These are phyloP conservation scores for Drosophila littoralis DNA, from an alignment of 1,140 invertebrate genomes.

Conservation along the genomic window DNA sequence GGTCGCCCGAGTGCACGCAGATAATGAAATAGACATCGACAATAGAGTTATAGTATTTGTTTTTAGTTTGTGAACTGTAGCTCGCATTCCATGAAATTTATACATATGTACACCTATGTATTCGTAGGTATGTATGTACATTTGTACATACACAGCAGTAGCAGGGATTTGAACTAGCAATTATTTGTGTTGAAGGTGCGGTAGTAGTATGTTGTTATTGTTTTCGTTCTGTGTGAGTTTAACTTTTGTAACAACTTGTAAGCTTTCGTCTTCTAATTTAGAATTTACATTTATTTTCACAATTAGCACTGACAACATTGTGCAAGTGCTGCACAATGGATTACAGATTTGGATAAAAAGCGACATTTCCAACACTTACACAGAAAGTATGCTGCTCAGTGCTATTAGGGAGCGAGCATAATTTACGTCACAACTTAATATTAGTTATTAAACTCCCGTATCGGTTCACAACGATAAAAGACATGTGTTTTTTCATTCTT, in stretches of 20 bases:
- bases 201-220: neutral
- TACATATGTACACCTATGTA: neutral
- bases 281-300: neutral
- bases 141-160: neutral
- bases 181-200: neutral
- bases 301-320: neutral
- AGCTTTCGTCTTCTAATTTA: neutral
- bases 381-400: neutral
- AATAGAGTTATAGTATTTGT: conserved; percentile 2
- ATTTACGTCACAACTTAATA: too few species aligned
- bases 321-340: neutral
- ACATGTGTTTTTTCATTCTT: too few species aligned
- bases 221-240: neutral
- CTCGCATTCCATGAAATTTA: neutral
- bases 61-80: neutral
- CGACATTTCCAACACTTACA: neutral
- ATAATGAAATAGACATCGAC: conserved; percentile 19
- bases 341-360: neutral
- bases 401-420: too few species aligned
- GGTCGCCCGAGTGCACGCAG: conserved; percentile 4
- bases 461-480: too few species aligned
- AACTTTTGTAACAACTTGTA: neutral
- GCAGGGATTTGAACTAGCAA: conserved; percentile 11
- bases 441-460: too few species aligned
- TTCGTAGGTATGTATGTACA: too few species aligned